phyloP scores from a whole-genome alignment of 2,113 vertebrate genomes.

The Grus americana region DNA sequence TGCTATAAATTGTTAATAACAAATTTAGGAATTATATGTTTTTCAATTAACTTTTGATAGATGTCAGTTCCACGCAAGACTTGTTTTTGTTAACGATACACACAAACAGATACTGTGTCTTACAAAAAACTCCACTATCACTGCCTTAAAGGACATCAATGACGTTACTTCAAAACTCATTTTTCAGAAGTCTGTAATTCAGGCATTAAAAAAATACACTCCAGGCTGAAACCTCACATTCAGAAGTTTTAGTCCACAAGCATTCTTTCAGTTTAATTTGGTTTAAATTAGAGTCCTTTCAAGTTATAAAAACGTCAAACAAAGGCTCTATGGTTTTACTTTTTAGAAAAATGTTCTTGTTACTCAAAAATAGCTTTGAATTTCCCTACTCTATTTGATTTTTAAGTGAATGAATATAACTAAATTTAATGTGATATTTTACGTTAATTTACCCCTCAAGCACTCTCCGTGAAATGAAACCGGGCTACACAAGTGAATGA shows the following conservation, averaged over 20 bases:
- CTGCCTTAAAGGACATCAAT: neutral
- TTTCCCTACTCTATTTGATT: neutral
- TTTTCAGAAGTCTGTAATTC: slow-evolving; percentile 8
- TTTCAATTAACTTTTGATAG: neutral
- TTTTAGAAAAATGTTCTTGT: neutral
- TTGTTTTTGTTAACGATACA: neutral
- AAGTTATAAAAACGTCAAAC: neutral
- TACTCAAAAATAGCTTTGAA: neutral
- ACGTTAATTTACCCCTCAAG: neutral
- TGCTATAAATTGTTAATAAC: neutral
- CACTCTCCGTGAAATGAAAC: neutral
- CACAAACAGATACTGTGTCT: neutral
- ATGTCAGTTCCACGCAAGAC: neutral
- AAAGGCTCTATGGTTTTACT: neutral
- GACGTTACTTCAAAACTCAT: neutral
- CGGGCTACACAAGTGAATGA: neutral
- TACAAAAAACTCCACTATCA: neutral
- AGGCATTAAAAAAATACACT: neutral
- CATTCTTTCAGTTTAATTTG: neutral
- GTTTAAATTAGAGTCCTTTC: slow-evolving; percentile 21
- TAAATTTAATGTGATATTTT: neutral
- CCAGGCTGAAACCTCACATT: neutral
- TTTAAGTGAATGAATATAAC: neutral
- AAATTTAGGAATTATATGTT: neutral
- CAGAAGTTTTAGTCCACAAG: neutral